A percentile compares a stretch with the other conserved stretches of the same genome.
These are phyloP conservation scores for Chloroceryle amazona DNA, from an alignment of 2,797 vertebrate species.

Conservation along the genomic window DNA sequence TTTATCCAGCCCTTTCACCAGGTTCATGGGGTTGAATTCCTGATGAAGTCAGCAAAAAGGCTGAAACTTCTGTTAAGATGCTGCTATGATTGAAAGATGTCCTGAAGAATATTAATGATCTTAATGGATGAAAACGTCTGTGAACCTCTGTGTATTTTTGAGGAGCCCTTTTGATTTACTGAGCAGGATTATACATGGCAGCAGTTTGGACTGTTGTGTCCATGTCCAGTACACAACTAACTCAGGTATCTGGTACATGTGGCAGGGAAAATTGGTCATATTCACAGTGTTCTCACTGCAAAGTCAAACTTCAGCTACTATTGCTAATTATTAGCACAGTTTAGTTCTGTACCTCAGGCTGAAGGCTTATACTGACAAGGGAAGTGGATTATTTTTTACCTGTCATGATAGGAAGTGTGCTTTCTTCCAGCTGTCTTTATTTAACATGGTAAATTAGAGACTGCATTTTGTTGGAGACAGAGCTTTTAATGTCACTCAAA, in stretches of 20 bases:
- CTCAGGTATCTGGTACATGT: background rate
- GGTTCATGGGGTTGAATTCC: background rate
- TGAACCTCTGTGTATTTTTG: background rate
- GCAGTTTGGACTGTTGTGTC: background rate
- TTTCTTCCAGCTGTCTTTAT: conserved; percentile 79
- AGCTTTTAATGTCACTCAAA: background rate
- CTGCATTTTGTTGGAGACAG: background rate
- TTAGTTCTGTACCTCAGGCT: conserved; percentile 83
- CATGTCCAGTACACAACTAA: background rate
- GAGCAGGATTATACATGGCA: background rate
- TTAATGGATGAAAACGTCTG: background rate
- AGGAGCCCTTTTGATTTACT: conserved; percentile 18
- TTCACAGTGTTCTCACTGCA: background rate
- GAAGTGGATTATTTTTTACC: conserved; percentile 85
- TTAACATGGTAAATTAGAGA: conserved; percentile 68
- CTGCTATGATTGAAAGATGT: conserved; percentile 34
- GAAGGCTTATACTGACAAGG: conserved; percentile 84
- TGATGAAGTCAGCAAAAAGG: background rate
- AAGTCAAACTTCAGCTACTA: conserved; percentile 52
- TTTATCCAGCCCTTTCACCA: background rate
- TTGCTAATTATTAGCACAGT: conserved; percentile 83
- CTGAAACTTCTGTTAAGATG: conserved; percentile 1
- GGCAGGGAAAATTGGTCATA: conserved; percentile 27
- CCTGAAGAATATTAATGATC: background rate
- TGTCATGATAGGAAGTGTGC: conserved; percentile 78